Conservation (phyloP, 2,797 vertebrate species). For the Amniataba percoides region DNA sequence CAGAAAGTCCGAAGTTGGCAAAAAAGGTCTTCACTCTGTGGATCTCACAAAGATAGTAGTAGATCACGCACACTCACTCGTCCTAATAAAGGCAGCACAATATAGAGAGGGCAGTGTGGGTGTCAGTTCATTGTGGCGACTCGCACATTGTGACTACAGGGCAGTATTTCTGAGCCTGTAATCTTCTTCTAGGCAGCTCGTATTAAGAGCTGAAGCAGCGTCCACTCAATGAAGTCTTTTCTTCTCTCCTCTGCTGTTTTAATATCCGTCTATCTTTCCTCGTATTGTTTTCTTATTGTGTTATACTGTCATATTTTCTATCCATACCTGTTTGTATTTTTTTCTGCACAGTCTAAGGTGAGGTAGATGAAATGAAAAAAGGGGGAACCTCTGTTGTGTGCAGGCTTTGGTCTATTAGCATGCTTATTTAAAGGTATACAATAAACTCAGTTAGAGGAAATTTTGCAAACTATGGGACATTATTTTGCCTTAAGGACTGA, state of each 20-base stretch:
- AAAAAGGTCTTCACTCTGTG: neutral
- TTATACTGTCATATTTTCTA: neutral
- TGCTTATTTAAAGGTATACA: neutral
- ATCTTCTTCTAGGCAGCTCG: conserved; percentile 33
- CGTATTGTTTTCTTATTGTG: neutral
- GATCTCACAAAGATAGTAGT: neutral
- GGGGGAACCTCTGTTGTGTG: neutral
- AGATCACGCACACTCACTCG: conserved; percentile 12
- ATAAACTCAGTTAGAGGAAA: neutral
- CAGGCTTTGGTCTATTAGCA: neutral
- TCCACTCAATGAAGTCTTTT: conserved; percentile 14
- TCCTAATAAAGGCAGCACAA: conserved; percentile 27
- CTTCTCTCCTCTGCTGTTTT: neutral
- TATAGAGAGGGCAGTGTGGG: conserved; percentile 20
- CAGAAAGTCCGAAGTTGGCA: neutral
- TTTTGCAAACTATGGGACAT: neutral
- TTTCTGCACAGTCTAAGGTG: neutral
- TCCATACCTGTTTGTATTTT: neutral
- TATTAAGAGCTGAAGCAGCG: conserved; percentile 29
- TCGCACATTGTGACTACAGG: conserved; percentile 43
- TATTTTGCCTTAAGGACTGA: neutral
- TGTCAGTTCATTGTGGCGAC: conserved; percentile 8
- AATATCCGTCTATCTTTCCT: neutral
- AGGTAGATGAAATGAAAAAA: neutral
- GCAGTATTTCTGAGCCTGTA: conserved; percentile 27